Percentiles rank a stretch among this genome's conserved stretches.
Conservation (phyloP, 2,888 invertebrate species). For the Pammene fasciana region DNA sequence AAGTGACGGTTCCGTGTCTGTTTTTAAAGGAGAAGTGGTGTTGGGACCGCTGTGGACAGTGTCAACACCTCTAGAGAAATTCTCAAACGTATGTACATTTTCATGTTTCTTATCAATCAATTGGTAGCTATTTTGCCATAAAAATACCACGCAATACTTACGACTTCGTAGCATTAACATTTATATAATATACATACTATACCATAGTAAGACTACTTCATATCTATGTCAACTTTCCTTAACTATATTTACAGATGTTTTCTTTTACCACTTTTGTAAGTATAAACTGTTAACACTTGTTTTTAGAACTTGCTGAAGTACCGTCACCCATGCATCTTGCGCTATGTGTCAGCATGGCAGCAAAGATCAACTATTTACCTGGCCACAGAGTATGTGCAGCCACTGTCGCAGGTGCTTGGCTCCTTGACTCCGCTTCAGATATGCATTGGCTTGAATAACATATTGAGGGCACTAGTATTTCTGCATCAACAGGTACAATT, state of each 20-base stretch:
- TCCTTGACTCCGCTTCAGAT: slow-evolving; percentile 89
- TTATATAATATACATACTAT: background rate
- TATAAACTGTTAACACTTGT: slow-evolving; percentile 54
- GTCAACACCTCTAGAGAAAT: slow-evolving; percentile 88
- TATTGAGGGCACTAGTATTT: slow-evolving; percentile 91
- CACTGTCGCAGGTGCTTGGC: slow-evolving; percentile 85
- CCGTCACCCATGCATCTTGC: slow-evolving; percentile 93
- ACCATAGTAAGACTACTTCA: background rate
- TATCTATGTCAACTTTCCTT: background rate
- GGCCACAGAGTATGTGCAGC: slow-evolving; percentile 92
- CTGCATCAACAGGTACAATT: slow-evolving; percentile 88
- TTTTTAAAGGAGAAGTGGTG: slow-evolving; percentile 89
- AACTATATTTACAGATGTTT: no score
- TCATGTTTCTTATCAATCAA: slow-evolving; percentile 7
- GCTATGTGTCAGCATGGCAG: slow-evolving; percentile 91
- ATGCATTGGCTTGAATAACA: slow-evolving; percentile 91
- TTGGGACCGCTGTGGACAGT: slow-evolving; percentile 85
- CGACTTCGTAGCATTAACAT: background rate
- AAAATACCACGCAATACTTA: slow-evolving; percentile 1
- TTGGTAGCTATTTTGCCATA: background rate
- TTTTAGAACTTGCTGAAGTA: slow-evolving; percentile 92
- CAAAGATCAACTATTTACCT: slow-evolving; percentile 89
- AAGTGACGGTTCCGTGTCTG: slow-evolving; percentile 85
- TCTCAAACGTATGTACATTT: slow-evolving; percentile 86
- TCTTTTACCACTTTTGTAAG: no score